Base-by-base conservation (phyloP, 1,140 invertebrate genomes). In the Drosophila saltans region DNA sequence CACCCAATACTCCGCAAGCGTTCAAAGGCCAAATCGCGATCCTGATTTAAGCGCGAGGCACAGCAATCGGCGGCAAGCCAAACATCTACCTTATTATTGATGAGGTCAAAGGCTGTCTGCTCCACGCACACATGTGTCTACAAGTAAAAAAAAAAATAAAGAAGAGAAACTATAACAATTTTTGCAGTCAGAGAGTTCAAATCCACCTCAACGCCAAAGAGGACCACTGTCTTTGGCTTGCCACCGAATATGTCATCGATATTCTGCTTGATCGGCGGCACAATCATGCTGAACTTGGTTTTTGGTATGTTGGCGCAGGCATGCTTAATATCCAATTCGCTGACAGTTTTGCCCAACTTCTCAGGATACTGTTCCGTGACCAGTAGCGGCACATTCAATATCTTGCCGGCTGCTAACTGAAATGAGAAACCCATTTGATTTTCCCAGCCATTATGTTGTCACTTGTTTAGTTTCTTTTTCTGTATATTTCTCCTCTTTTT, bases 51-150 rank as follows among this genome's bases (percentile, higher is more conserved):
- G 30, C 96, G 93, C 1, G 97, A 98, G 1, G 96, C 96, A 61
- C 95, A 95, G 40, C 96, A 97, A 92, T 98, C 98, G 24, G 97
- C 97, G 8, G 98, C 93, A 30, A 98, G 93, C 93, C 98, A 97
- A 0, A 98, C 97, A 79, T 95, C 93, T 67, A 94, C 94, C 21
- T 94, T 94, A 66, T 93, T 93, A n/a, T 94, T 94, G 9, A 96
- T 83, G 1, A 98, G 92, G 92, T 98, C 96, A 45, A 98, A 94
- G 0, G 96, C 96, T 1, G 97, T 98, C 85, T 97, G 96, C 88
- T 98, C 97, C 6, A 99, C 94, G 91, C 97, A 98, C 3, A 97
- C 96, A 86, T 99, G 98, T 0, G 96, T 94, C 94, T 96, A 78
- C 9, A 45, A 16, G 16, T 16, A 16, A 16, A 28, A 66, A 28